phyloP scores from a whole-genome alignment of 2,888 invertebrate genomes.

The Anagyrus pseudococci region DNA sequence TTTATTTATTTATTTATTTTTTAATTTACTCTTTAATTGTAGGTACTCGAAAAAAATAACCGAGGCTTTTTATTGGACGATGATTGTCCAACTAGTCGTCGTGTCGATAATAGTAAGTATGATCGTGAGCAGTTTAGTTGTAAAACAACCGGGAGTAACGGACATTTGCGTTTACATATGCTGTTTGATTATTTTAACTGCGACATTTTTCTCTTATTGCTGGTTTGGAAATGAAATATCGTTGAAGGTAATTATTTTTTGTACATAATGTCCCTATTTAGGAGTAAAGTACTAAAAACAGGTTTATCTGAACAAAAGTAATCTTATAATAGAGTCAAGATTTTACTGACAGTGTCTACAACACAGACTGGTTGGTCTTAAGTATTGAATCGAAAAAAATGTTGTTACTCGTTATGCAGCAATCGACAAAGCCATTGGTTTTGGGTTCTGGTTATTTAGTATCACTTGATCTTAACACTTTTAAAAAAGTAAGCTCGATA shows the following conservation, averaged over 20 bases:
- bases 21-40: too few relatives aligned
- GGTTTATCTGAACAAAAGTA: not conserved
- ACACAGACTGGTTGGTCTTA: slow-evolving; percentile 3
- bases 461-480: slow-evolving; percentile 1
- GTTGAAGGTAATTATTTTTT: slow-evolving; percentile 27
- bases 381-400: not conserved
- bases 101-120: too few relatives aligned
- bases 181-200: too few relatives aligned
- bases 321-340: slow-evolving; percentile 14
- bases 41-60: too few relatives aligned
- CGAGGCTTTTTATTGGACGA: too few relatives aligned
- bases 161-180: too few relatives aligned
- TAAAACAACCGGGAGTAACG: too few relatives aligned
- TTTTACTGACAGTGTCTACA: slow-evolving; percentile 1
- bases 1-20: too few relatives aligned
- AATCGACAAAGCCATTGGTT: slow-evolving; percentile 6
- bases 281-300: not conserved
- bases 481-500: not conserved
- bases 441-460: slow-evolving; percentile 16
- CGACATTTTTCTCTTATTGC: slow-evolving; percentile 20
- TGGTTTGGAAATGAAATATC: slow-evolving; percentile 27
- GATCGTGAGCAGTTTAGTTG: too few relatives aligned
- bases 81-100: too few relatives aligned
- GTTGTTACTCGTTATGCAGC: slow-evolving; percentile 21
- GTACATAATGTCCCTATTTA: not conserved